Evolutionary conservation across 1,140 invertebrate genomes (phyloP).

Genomic region (Ostrea edulis): DNA sequence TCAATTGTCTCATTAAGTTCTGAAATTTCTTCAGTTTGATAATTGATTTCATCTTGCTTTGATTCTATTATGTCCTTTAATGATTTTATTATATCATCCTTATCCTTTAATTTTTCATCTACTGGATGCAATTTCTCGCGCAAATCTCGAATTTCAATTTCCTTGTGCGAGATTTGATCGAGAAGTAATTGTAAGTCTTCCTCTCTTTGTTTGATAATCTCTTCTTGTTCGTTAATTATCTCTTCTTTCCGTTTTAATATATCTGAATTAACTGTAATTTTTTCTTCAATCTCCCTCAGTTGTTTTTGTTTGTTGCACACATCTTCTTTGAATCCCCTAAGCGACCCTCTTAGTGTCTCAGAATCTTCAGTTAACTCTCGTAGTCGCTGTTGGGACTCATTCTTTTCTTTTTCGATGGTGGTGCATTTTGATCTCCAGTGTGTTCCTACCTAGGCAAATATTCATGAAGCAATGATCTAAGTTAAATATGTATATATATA

Average conservation of each 20-base stretch:
- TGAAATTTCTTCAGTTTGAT: slow-evolving; percentile 62
- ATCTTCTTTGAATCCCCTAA: slow-evolving; percentile 51
- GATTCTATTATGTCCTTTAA: slow-evolving; percentile 64
- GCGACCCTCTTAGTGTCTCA: slow-evolving; percentile 36
- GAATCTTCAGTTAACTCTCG: slow-evolving; percentile 51
- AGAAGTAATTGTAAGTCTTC: slow-evolving; percentile 68
- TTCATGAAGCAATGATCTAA: slow-evolving; percentile 37
- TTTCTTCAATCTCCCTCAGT: slow-evolving; percentile 61
- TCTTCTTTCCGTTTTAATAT: slow-evolving; percentile 66
- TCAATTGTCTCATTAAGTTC: slow-evolving; percentile 57
- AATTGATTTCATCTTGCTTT: slow-evolving; percentile 66
- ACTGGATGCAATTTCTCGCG: slow-evolving; percentile 63
- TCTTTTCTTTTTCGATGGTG: slow-evolving; percentile 57
- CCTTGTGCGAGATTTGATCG: slow-evolving; percentile 69
- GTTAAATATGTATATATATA: slow-evolving; percentile 17
- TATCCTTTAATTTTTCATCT: slow-evolving; percentile 71
- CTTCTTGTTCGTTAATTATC: slow-evolving; percentile 66
- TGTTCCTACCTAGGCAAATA: slow-evolving; percentile 40
- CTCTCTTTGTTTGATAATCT: slow-evolving; percentile 65
- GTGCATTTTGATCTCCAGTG: slow-evolving; percentile 69
- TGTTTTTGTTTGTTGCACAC: slow-evolving; percentile 63
- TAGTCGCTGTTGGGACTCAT: slow-evolving; percentile 57
- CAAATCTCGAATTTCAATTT: slow-evolving; percentile 65
- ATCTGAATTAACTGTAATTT: slow-evolving; percentile 63
- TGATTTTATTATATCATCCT: slow-evolving; percentile 67